A percentile compares a stretch with the other conserved stretches of the same genome.
These are phyloP conservation scores for Pristionchus arcanus DNA, from an alignment of 2,888 invertebrate genomes.

Conservation along the genomic window DNA sequence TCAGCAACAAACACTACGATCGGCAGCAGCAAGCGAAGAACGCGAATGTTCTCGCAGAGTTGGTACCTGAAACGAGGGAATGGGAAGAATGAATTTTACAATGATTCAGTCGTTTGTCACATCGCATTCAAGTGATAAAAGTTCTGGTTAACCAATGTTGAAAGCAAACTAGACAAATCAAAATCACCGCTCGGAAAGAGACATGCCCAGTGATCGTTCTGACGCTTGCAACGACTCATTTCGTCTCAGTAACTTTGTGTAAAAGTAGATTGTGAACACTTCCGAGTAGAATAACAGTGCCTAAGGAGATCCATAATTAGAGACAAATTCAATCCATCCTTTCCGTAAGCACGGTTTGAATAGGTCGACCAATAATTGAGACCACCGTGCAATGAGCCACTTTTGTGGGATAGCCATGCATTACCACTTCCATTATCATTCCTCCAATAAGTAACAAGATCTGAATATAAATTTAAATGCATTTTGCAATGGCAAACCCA, in stretches of 20 bases:
- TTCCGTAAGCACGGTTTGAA: neutral
- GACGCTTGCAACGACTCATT: neutral
- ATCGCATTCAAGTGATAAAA: too few species aligned
- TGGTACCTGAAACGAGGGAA: neutral
- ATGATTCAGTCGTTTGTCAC: too few species aligned
- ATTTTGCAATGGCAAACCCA: neutral
- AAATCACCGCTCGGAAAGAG: neutral
- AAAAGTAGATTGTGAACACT: neutral
- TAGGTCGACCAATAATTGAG: neutral
- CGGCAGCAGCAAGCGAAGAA: neutral
- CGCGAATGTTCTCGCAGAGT: neutral
- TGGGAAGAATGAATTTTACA: too few species aligned
- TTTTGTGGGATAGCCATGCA: neutral
- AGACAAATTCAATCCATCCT: neutral
- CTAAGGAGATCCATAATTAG: neutral
- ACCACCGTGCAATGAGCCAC: neutral
- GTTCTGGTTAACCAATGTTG: too few species aligned
- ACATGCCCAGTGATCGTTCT: neutral
- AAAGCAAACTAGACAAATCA: too few species aligned
- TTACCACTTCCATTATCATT: neutral
- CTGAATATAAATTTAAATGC: neutral
- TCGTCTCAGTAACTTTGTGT: neutral
- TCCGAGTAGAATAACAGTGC: neutral
- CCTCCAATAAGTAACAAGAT: neutral
- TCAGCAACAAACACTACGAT: neutral